phyloP scores from a whole-genome alignment of 2,888 invertebrate genomes.

The Mactromeris polynyma region DNA sequence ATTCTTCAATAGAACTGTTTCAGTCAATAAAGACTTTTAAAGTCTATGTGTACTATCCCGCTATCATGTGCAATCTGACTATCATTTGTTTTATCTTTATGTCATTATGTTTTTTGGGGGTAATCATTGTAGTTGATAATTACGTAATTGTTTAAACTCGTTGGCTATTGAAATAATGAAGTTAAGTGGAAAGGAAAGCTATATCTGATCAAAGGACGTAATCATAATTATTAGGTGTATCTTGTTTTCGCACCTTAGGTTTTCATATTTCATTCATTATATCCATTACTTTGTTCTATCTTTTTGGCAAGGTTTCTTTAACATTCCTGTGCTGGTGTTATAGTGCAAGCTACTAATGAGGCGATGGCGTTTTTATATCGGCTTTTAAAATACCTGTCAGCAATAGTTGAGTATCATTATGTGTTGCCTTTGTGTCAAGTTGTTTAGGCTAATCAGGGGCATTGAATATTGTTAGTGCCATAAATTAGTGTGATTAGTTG shows the following conservation, averaged over 20 bases:
- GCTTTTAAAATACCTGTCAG: constrained; percentile 15
- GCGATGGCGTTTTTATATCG: background rate
- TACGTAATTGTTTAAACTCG: background rate
- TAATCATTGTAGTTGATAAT: background rate
- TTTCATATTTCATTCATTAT: constrained; percentile 2
- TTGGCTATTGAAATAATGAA: background rate
- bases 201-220: background rate
- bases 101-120: background rate
- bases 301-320: background rate
- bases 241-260: background rate
- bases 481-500: constrained; percentile 7
- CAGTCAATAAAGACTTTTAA: background rate
- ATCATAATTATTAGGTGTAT: background rate
- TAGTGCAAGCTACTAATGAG: constrained; percentile 2
- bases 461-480: background rate
- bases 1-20: background rate
- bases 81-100: background rate
- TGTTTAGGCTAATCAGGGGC: constrained; percentile 12
- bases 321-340: background rate
- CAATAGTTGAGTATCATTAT: background rate
- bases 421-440: background rate
- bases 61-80: too few relatives aligned
- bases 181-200: constrained; percentile 2
- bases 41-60: background rate
- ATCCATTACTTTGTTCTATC: background rate